Percentiles rank a stretch among this genome's conserved stretches.
Conservation (phyloP, 2,797 vertebrate genomes). For the Sus cebifrons region DNA sequence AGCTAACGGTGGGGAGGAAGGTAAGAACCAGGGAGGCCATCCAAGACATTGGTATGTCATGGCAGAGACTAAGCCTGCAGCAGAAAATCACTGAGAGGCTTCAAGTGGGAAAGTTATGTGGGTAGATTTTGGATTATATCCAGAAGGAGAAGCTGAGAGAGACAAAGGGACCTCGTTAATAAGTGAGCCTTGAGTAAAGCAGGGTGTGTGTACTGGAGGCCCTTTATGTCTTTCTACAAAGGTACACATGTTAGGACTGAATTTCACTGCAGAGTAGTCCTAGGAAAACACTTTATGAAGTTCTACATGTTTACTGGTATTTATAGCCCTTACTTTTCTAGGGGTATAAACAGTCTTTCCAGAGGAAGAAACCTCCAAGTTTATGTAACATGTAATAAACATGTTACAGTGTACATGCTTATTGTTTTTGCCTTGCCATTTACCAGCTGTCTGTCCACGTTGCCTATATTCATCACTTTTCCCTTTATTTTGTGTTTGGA, state of each 20-base stretch:
- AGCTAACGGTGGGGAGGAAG: neutral
- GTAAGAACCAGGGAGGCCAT: neutral
- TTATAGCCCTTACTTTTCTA: neutral
- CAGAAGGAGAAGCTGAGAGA: conserved; percentile 10
- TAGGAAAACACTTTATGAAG: conserved; percentile 18
- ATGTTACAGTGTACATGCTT: neutral
- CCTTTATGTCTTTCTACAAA: neutral
- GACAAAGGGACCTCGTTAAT: neutral
- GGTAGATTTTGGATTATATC: neutral
- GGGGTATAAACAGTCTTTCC: neutral
- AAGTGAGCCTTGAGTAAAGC: neutral
- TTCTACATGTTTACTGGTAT: neutral
- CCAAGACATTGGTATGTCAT: neutral
- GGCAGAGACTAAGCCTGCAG: neutral
- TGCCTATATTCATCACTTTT: neutral
- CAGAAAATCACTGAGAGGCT: neutral
- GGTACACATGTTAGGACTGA: neutral
- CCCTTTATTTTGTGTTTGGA: conserved; percentile 61
- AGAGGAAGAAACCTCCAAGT: neutral
- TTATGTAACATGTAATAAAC: neutral
- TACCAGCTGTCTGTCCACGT: neutral
- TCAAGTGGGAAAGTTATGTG: neutral
- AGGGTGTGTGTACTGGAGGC: neutral
- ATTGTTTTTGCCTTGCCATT: conserved; percentile 52
- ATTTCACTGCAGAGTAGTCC: conserved; percentile 4